A percentile compares a stretch with the other conserved stretches of the same genome.
Conservation (phyloP, 1,140 invertebrate genomes). For the Branchinecta lynchi region DNA sequence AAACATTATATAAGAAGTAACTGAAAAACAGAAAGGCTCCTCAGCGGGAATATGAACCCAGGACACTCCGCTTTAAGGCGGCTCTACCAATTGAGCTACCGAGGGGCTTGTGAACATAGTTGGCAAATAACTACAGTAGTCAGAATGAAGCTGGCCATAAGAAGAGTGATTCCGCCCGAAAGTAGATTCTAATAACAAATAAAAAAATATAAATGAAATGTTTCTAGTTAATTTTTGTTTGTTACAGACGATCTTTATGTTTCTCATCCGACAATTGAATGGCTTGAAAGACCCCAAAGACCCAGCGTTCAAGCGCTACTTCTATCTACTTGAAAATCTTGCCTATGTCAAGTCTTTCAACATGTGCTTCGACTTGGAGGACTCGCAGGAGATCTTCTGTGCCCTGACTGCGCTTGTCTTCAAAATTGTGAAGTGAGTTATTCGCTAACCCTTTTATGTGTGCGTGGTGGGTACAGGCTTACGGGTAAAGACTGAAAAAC, state of each 20-base stretch:
- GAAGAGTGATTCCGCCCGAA: no score
- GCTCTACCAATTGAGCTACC: no score
- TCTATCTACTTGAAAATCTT: slow-evolving; percentile 86
- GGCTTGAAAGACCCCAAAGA: slow-evolving; percentile 91
- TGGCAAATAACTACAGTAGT: no score
- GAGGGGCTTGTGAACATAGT: no score
- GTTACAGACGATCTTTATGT: slow-evolving; percentile 77
- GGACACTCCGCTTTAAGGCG: no score
- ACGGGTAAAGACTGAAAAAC: no score
- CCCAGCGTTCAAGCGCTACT: slow-evolving; percentile 93
- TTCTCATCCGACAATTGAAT: slow-evolving; percentile 83
- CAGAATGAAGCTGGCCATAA: no score
- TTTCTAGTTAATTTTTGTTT: slow-evolving; percentile 24
- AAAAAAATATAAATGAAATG: no score
- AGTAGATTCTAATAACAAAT: no score
- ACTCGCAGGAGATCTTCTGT: slow-evolving; percentile 92
- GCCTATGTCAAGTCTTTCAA: slow-evolving; percentile 98
- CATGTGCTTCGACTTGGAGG: slow-evolving; percentile 95
- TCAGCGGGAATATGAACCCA: no score
- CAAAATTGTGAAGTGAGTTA: slow-evolving; percentile 77
- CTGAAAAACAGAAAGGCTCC: no score
- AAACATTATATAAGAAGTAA: no score
- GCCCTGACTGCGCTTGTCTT: slow-evolving; percentile 89
- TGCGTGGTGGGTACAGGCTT: not conserved
- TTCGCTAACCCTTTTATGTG: not conserved